These are phyloP conservation scores for Noturus placidus DNA, from an alignment of 2,113 vertebrate species.

Conservation along the genomic window DNA sequence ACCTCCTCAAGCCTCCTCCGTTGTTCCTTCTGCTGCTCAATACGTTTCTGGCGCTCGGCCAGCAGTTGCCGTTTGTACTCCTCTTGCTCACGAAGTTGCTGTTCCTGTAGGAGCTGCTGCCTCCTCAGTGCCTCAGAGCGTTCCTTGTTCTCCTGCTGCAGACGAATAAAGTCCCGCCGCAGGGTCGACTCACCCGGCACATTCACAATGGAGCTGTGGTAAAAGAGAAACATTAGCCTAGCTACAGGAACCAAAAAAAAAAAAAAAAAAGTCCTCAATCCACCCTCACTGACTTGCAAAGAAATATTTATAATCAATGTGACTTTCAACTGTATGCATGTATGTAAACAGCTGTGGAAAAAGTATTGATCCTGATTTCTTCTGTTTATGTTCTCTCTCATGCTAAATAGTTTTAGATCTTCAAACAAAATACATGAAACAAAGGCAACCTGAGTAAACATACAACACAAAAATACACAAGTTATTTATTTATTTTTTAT, in stretches of 20 bases:
- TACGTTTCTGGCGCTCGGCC: conserved; percentile 94
- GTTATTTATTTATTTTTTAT: no score
- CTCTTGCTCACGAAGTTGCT: conserved; percentile 95
- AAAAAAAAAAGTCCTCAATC: background rate
- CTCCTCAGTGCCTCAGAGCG: conserved; percentile 91
- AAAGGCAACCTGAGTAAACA: no score
- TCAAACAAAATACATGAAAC: no score
- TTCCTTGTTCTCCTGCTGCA: conserved; percentile 99
- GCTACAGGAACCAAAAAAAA: background rate
- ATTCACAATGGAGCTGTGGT: conserved; percentile 91
- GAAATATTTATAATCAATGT: background rate
- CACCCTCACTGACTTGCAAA: background rate
- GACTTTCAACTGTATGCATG: no score
- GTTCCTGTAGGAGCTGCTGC: conserved; percentile 95
- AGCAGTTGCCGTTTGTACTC: conserved; percentile 96
- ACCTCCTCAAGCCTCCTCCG: conserved; percentile 93
- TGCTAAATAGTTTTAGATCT: no score
- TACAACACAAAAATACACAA: no score
- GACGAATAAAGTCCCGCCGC: conserved; percentile 92
- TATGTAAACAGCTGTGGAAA: no score
- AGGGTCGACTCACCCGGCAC: conserved; percentile 96
- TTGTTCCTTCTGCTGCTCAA: conserved; percentile 97
- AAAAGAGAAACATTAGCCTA: background rate
- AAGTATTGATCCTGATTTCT: no score
- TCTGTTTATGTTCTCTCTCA: no score